Conservation (phyloP, 1,140 invertebrate species). For the Platyscapa corneri region DNA sequence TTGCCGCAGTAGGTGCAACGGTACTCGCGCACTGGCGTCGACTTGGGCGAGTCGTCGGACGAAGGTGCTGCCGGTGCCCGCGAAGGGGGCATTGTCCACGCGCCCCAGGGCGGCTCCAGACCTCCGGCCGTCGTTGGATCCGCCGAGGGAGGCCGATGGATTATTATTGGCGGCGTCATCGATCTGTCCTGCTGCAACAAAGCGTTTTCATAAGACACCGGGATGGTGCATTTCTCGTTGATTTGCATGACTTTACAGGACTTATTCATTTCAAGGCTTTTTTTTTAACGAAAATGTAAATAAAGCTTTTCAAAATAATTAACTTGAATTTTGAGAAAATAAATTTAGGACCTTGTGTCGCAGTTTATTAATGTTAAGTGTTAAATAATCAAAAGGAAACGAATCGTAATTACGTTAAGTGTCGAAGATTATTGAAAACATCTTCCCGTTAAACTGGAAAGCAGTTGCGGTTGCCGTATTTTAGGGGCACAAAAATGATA, state of each 20-base stretch:
- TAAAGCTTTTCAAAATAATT: no score
- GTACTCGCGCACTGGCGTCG: conserved; percentile 83
- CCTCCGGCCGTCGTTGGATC: conserved; percentile 75
- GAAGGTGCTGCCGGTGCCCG: conserved; percentile 74
- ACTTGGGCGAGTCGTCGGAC: conserved; percentile 75
- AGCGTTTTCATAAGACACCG: neutral
- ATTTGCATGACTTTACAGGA: no score
- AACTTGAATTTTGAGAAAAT: no score
- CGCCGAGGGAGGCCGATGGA: conserved; percentile 82
- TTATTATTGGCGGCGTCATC: conserved; percentile 76
- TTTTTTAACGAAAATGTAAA: no score
- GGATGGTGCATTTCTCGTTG: neutral
- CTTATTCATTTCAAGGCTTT: no score
- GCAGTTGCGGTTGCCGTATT: neutral
- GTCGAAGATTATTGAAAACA: neutral
- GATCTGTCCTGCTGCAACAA: conserved; percentile 68
- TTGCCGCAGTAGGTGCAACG: conserved; percentile 91
- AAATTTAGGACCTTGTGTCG: no score
- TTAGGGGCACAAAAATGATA: neutral
- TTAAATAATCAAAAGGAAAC: neutral
- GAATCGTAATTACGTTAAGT: neutral
- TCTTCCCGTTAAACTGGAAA: neutral
- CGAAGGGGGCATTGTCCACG: conserved; percentile 81
- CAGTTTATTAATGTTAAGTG: no score
- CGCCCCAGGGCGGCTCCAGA: conserved; percentile 77